Evolutionary conservation across 1,140 invertebrate genomes (phyloP), one percentile per base, ranked within the genome.

Genomic region (Neodiprion virginianus): DNA sequence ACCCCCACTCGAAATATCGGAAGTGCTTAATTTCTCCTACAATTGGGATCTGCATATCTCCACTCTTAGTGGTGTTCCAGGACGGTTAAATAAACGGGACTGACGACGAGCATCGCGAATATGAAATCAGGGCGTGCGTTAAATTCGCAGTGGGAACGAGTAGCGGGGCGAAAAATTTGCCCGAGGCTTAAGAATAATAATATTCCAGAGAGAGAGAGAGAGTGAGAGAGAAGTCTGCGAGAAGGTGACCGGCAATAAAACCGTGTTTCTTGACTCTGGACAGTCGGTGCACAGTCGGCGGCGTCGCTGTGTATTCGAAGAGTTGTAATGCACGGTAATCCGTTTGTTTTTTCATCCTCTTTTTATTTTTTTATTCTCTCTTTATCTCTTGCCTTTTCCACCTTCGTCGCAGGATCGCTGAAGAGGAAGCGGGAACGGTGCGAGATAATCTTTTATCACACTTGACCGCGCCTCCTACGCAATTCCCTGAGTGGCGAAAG

Each of bases 281-380:
- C 28, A 40, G 53, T 40, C 28, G 53, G n/a, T 17, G 53, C 53
- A 12, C 11, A 61, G n/a, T 12, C 53, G 53, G 53, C 53, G 53
- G 53, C 53, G 53, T 61, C 28, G 1, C 5, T 1, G 28, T 40
- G 53, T 61, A 61, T 61, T 8, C 53, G 8, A 17, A 61, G 53
- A 61, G 53, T 61, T 61, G 53, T 61, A 61, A 61, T 61, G 53
- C 53, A 61, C 53, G 11, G 53, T 61, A 61, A 61, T 61, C 28
- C 28, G 28, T 40, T 40, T 40, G 28, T 40, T 40, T 40, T 40
- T 40, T 40, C 28, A 40, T 40, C 28, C 28, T 40, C 28, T 40
- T 40, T 40, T 40, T 2, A 40, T 40, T 40, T 21, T 21, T 40
- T 40, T 40, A 40, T 61, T 17, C n/a, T 8, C 53, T 8, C 53